Conservation (phyloP, 2,113 vertebrate species). For the Pterophyllum scalare region DNA sequence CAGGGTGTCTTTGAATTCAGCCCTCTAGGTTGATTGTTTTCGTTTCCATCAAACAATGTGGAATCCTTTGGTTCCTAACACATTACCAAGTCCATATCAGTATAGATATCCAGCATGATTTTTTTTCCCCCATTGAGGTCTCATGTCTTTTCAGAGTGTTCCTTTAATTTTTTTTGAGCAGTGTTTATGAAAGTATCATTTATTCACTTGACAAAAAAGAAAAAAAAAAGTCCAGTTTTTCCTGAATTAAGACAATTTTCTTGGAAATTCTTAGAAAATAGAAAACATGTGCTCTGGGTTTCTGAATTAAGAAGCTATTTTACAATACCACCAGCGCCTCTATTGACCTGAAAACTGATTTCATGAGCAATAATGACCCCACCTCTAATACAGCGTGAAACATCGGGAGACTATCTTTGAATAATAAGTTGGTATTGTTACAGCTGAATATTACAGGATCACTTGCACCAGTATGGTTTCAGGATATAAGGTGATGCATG, state of each 20-base stretch:
- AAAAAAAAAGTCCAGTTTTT: neutral
- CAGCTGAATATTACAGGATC: neutral
- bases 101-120: too few relatives aligned
- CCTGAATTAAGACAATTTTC: neutral
- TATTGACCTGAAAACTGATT: neutral
- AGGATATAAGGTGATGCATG: neutral
- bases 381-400: fast-evolving
- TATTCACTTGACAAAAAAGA: neutral
- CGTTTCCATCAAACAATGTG: too few relatives aligned
- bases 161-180: too few relatives aligned
- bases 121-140: too few relatives aligned
- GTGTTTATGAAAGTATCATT: fast-evolving
- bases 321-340: too few relatives aligned
- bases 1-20: too few relatives aligned
- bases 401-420: neutral
- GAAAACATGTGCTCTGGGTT: too few relatives aligned
- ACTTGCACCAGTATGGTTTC: neutral
- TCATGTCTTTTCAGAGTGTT: too few relatives aligned
- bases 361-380: neutral
- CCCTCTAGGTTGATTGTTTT: too few relatives aligned
- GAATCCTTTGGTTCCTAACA: too few relatives aligned
- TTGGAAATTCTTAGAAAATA: neutral
- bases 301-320: too few relatives aligned
- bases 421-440: neutral
- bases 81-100: too few relatives aligned